These are phyloP conservation scores for Thermophis baileyi DNA, from an alignment of 2,113 vertebrate genomes.

Conservation along the genomic window DNA sequence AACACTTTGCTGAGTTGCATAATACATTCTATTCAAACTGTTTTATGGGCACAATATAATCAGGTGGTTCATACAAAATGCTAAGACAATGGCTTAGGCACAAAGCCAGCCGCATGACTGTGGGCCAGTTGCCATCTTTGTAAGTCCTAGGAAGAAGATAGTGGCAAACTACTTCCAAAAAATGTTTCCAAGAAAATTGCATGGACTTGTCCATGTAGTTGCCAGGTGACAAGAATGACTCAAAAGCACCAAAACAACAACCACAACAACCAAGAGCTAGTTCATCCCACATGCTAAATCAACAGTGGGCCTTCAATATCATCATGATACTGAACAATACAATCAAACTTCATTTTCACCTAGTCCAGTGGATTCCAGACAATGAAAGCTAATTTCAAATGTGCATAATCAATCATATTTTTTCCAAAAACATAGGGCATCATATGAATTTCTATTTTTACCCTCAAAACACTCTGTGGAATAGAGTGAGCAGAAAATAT, in stretches of 20 bases:
- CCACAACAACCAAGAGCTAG: background rate
- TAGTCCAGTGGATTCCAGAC: background rate
- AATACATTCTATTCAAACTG: background rate
- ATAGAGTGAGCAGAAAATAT: background rate
- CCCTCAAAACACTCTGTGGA: background rate
- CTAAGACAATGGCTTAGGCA: background rate
- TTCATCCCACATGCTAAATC: background rate
- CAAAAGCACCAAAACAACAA: background rate
- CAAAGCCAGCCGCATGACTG: background rate
- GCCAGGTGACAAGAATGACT: background rate
- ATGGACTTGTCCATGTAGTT: background rate
- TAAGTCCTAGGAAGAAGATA: background rate
- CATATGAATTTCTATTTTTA: background rate
- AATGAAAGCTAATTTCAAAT: background rate
- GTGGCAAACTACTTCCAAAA: background rate
- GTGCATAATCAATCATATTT: background rate
- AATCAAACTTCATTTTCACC: background rate
- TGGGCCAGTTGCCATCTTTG: background rate
- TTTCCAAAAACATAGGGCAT: background rate
- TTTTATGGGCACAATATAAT: background rate
- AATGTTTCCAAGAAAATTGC: background rate
- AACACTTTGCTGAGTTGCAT: background rate
- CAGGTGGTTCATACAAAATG: background rate
- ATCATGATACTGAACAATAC: background rate
- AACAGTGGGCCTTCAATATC: background rate